Percentiles rank a stretch among this genome's conserved stretches.
Conservation (phyloP, 2,113 vertebrate species). For the Catagonus wagneri region DNA sequence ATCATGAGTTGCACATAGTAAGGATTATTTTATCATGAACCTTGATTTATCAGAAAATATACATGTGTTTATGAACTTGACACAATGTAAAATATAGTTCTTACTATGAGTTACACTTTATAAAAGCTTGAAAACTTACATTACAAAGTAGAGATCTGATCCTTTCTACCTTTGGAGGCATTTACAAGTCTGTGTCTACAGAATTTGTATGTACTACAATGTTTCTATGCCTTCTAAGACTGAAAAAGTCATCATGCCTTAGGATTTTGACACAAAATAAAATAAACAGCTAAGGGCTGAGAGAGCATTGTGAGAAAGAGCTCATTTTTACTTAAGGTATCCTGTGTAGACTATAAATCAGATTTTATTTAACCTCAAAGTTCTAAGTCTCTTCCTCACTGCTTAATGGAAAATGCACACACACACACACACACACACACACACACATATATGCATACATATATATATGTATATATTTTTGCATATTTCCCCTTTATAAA, state of each 20-base stretch:
- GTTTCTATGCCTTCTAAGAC: background rate
- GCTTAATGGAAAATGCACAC: background rate
- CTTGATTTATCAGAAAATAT: background rate
- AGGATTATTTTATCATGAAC: background rate
- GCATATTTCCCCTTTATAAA: background rate
- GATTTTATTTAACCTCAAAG: background rate
- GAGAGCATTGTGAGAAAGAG: background rate
- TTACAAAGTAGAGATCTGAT: background rate
- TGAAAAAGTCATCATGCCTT: conserved; percentile 14
- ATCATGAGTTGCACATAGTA: background rate
- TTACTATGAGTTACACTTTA: background rate
- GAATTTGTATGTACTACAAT: background rate
- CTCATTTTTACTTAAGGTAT: conserved; percentile 29
- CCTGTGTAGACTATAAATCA: conserved; percentile 59
- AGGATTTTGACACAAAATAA: conserved; percentile 61
- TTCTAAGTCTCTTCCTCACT: background rate
- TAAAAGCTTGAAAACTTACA: background rate
- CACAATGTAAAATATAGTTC: background rate
- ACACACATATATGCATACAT: too few species aligned
- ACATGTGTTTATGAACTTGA: background rate
- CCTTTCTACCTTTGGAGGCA: background rate
- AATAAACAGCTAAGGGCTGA: conserved; percentile 5
- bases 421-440: too few species aligned
- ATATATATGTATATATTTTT: background rate
- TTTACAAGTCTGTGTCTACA: background rate